phyloP scores from a whole-genome alignment of 2,113 vertebrate genomes.

The Corythaixoides concolor region DNA sequence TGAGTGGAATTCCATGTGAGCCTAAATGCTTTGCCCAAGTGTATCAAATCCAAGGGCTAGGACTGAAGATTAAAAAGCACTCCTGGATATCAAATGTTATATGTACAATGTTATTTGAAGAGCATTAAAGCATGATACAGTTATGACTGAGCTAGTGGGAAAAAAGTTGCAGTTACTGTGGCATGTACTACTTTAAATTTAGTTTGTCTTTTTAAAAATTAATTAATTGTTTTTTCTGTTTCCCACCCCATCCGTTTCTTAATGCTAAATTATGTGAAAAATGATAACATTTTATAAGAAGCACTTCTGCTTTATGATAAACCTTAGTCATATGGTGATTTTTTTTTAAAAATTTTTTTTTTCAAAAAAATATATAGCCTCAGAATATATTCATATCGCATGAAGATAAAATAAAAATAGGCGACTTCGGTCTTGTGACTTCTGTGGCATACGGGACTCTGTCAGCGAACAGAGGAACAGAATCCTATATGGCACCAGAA shows the following conservation, averaged over 20 bases:
- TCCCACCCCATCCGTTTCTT: background rate
- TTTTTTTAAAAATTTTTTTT: background rate
- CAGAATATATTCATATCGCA: slow-evolving; percentile 84
- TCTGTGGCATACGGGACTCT: slow-evolving; percentile 43
- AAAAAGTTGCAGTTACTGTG: background rate
- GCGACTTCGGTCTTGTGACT: slow-evolving; percentile 89
- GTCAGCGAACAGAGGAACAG: slow-evolving; percentile 62
- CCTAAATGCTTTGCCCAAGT: background rate
- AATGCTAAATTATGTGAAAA: background rate
- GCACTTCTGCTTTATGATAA: background rate
- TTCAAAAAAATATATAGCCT: slow-evolving; percentile 72
- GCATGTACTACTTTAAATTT: background rate
- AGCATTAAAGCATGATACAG: background rate
- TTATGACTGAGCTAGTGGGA: background rate
- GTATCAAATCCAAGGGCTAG: background rate
- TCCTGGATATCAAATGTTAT: background rate
- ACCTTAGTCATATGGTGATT: background rate
- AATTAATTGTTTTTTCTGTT: background rate
- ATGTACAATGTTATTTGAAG: background rate
- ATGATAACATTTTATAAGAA: background rate
- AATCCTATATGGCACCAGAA: slow-evolving; percentile 74
- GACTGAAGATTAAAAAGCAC: background rate
- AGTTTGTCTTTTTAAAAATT: background rate
- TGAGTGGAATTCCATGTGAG: background rate
- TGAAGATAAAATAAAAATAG: slow-evolving; percentile 81